phyloP scores from a whole-genome alignment of 2,888 invertebrate genomes.

The Adelognathus sp. region DNA sequence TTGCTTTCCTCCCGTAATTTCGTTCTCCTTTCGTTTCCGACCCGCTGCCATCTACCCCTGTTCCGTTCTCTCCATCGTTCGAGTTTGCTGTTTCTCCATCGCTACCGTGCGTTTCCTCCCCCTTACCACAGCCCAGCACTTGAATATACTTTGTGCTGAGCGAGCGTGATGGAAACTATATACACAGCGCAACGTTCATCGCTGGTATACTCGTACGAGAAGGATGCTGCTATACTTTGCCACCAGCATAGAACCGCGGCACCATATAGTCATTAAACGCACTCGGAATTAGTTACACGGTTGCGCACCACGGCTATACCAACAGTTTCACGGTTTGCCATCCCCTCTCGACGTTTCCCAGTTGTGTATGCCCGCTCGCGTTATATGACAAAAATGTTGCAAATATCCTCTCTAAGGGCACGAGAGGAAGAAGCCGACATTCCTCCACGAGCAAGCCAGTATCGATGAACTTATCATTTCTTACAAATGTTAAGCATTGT shows the following conservation, averaged over 20 bases:
- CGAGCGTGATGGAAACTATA: background rate
- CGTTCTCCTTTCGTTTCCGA: conserved; percentile 33
- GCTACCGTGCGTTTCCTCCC: conserved; percentile 5
- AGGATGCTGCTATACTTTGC: background rate
- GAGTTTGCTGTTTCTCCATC: conserved; percentile 41
- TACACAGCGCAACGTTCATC: background rate
- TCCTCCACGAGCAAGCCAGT: too few species aligned
- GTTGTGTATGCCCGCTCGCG: background rate
- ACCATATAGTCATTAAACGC: conserved; percentile 67
- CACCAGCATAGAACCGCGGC: conserved; percentile 28
- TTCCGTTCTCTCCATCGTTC: conserved; percentile 18
- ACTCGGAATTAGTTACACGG: conserved; percentile 69
- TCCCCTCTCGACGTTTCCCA: background rate
- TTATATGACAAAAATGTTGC: background rate
- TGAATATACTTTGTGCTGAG: conserved; percentile 19
- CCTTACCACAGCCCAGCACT: conserved; percentile 1
- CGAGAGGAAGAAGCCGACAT: background rate
- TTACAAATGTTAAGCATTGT: too few species aligned
- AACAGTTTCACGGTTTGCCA: conserved; percentile 4
- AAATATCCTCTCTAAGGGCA: background rate
- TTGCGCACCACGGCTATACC: conserved; percentile 47
- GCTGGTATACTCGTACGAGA: background rate
- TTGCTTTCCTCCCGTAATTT: conserved; percentile 50
- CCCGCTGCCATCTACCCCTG: conserved; percentile 17
- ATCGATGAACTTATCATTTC: too few species aligned